Base-by-base conservation (phyloP, 2,113 vertebrate genomes). In the Corvus cornix region DNA sequence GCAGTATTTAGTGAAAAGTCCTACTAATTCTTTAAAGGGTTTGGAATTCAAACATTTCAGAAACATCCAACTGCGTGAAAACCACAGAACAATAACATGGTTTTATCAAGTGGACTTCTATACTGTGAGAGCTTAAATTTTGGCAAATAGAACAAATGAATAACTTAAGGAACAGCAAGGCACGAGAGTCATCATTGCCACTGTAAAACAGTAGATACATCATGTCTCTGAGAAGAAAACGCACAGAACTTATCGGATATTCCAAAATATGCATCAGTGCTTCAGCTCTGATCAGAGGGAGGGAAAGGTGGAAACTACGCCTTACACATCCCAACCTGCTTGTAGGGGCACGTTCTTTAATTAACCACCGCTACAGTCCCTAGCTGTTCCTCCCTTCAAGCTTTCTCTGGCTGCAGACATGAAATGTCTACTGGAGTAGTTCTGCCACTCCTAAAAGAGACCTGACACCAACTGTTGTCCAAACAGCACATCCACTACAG, bases 111-210 rank as follows among this genome's bases (percentile, higher is more conserved):
- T 18, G 53, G 28, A 64, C 66, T 79, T 92, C 16, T 43, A 43
- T 23, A 49, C 11, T 62, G 44, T 41, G 20, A 83, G 22, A 60
- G 5, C 22, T 76, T 80, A 56, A 27, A 21, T 63, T 91, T 51
- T 74, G 63, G 17, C 39, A 41, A 51, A 22, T 13, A 27, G 28
- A 89, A 53, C 28, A 44, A 70, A 56, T 18, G 0, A 53, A 49
- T 48, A 60, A 76, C 44, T 74, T 51, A 64, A 93, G 28, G 51
- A 83, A 66, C 17, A 51, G 17, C n/a, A 84, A 53, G 39, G 30
- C 55, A 62, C 0, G 0, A 44, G 5, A 80, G 60, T 10, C n/a
- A 22, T 41, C 53, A 62, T 3, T 80, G 33, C 37, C 17, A 41
- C 15, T 31, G 33, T 52, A 69, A 83, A 81, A 56, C 16, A 26